Base-by-base conservation (phyloP, 1,140 invertebrate genomes). In the Ephestia elutella region DNA sequence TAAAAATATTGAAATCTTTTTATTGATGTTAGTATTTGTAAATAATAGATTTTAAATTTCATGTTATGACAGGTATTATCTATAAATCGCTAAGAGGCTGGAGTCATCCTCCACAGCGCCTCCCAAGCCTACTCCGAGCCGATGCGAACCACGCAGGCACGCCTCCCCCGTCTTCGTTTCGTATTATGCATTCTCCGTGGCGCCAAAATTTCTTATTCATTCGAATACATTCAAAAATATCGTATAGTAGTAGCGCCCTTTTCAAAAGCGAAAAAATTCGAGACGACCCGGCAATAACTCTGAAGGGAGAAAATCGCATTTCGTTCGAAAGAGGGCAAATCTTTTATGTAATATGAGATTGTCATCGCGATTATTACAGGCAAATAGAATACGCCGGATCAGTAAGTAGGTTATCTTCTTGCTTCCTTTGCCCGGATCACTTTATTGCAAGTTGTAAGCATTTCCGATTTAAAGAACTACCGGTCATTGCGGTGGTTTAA, bases 331-430 rank as follows among this genome's bases (percentile, higher is more conserved):
- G 83, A 86, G 83, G 83, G 86, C 75, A 88, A 88, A 86, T 88
- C 83, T 88, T 88, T 88, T 88, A 88, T 88, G 83, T 86, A 88
- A 86, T 88, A 88, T 86, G 77, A 86, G 86, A 88, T 86, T 88
- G 86, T 88, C 83, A 88, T 86, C 82, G 83, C 83, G 86, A 88
- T 88, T 88, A 88, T 88, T 88, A 88, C 78, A 86, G 83, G 83
- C 82, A 88, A 88, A 88, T 86, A 88, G 86, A 88, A 88, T 86
- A 86, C 86, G 82, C 73, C 74, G 80, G 82, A 85, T 88, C 85
- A 80, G 80, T 86, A 88, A 88, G 82, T 86, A 81, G 85, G 83
- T 86, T 88, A 88, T 85, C 83, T 77, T 68, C 78, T 73, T 80
- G 79, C 83, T 86, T 88, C 83, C 82, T 81, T 81, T 82, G 77